Evolutionary conservation across 2,888 invertebrate species (phyloP).

Genomic region (Ormyrus nitidulus): DNA sequence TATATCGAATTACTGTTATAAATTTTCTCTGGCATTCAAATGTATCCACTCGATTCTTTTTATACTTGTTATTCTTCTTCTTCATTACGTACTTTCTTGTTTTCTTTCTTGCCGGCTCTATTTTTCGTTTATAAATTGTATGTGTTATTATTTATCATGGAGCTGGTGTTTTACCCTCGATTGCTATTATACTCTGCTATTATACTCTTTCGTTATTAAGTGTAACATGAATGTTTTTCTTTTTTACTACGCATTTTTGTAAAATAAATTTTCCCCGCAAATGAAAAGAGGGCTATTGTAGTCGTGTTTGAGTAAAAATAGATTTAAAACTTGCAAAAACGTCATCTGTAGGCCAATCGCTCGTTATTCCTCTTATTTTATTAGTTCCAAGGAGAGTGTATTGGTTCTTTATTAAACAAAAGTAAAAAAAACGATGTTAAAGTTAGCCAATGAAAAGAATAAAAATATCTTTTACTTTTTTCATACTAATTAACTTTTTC

Average conservation of each 20-base stretch:
- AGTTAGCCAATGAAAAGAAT: slow-evolving; percentile 34
- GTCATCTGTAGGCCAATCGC: slow-evolving; percentile 34
- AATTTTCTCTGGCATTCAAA: slow-evolving; percentile 30
- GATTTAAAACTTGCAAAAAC: slow-evolving; percentile 23
- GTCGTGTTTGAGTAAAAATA: slow-evolving; percentile 15
- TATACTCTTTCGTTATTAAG: slow-evolving; percentile 35
- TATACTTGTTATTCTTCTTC: slow-evolving; percentile 23
- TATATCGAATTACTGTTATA: slow-evolving; percentile 14
- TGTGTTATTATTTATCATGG: slow-evolving; percentile 62
- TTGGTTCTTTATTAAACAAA: slow-evolving; percentile 18
- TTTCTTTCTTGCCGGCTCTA: slow-evolving; percentile 41
- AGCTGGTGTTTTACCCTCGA: slow-evolving; percentile 69
- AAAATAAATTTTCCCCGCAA: slow-evolving; percentile 20
- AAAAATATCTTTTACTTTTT: slow-evolving; percentile 36
- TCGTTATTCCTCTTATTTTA: slow-evolving; percentile 6
- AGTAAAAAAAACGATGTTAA: slow-evolving; percentile 13
- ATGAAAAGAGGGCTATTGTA: slow-evolving; percentile 20
- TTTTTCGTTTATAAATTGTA: slow-evolving; percentile 39
- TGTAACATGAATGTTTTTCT: slow-evolving; percentile 52
- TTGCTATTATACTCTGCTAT: slow-evolving; percentile 44
- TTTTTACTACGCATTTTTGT: slow-evolving; percentile 6
- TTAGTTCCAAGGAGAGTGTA: slow-evolving; percentile 26
- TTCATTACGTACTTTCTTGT: slow-evolving; percentile 15
- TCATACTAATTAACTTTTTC: slow-evolving; percentile 37
- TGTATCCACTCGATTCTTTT: slow-evolving; percentile 3